Evolutionary conservation across 2,113 vertebrate genomes (phyloP), one percentile per base, ranked within the genome.

Genomic region (Cichladusa arquata): DNA sequence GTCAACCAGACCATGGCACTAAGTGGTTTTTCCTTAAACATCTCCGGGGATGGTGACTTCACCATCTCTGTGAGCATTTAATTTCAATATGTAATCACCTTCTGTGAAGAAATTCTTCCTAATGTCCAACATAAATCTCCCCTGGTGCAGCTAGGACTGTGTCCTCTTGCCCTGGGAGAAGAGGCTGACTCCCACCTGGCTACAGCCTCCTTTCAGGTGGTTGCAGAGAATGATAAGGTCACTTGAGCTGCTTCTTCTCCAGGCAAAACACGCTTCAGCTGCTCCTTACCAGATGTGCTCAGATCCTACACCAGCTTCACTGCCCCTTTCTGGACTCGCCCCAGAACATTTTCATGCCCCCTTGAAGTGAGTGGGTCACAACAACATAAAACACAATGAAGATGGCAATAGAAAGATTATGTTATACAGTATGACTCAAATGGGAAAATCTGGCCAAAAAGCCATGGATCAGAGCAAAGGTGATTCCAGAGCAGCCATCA

Each of bases 311-410:
- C 11, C 24, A 76, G 6, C 8, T 8, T 47, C 47, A 40, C 10
- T 61, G 29, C 2, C 62, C 12, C 40, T 54, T n/a, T 54, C 47
- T 76, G n/a, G 6, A 54, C 17, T 76, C 25, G 4, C 6, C 19
- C 12, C n/a, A 23, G n/a, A 44, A 26, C 5, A 5, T 10, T 38
- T 76, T 51, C 40, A 53, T 34, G 8, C 15, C 11, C 13, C 47
- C n/a, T 47, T 76, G 40, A 61, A 40, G 7, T 31, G 20, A 61
- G 11, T 8, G 29, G 4, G 2, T 14, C 25, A 40, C 14, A 61
- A 13, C 1, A 1, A 54, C 14, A 20, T 9, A 61, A 6, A 12
- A 23, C 14, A 31, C 0, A 0, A 26, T 40, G 54, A 40, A n/a
- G 34, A 36, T 48, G n/a, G 11, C 1, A 72, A 65, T 71, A 1